Evolutionary conservation across 2,888 invertebrate genomes (phyloP).

Genomic region (Xanthorhoe spadicearia): DNA sequence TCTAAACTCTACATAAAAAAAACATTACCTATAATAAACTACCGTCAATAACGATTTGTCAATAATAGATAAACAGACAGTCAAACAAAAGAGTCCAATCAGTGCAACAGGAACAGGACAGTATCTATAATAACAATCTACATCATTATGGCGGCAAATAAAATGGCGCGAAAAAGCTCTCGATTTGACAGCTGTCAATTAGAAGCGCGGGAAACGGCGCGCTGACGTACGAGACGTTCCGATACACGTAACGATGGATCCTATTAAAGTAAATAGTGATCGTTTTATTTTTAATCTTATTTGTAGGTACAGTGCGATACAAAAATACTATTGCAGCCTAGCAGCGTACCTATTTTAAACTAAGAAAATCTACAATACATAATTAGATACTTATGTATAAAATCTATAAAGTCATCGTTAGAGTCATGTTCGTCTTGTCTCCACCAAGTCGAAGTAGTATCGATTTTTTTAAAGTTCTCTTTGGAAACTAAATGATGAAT

Average conservation of each 20-base stretch:
- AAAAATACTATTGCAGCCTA: background rate
- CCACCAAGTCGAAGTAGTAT: no score
- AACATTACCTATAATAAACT: constrained; percentile 18
- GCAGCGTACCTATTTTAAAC: no score
- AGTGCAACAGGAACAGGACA: constrained; percentile 48
- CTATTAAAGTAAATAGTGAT: constrained; percentile 36
- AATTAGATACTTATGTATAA: no score
- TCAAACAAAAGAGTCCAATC: constrained; percentile 50
- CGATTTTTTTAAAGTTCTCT: no score
- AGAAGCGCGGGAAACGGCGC: constrained; percentile 58
- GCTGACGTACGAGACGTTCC: constrained; percentile 63
- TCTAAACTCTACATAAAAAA: constrained; percentile 31
- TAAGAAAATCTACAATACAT: no score
- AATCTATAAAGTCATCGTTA: no score
- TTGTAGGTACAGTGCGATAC: background rate
- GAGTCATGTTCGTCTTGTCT: no score
- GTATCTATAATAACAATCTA: constrained; percentile 73
- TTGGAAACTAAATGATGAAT: no score
- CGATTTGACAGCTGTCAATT: constrained; percentile 83
- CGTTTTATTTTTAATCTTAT: constrained; percentile 7
- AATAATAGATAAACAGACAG: constrained; percentile 41
- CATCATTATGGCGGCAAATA: constrained; percentile 61
- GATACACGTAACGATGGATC: constrained; percentile 48
- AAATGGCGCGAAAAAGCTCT: constrained; percentile 72
- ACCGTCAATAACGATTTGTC: constrained; percentile 35